Evolutionary conservation across 2,888 invertebrate genomes (phyloP), one percentile per base, ranked within the genome.

Genomic region (Incurvaria masculella): DNA sequence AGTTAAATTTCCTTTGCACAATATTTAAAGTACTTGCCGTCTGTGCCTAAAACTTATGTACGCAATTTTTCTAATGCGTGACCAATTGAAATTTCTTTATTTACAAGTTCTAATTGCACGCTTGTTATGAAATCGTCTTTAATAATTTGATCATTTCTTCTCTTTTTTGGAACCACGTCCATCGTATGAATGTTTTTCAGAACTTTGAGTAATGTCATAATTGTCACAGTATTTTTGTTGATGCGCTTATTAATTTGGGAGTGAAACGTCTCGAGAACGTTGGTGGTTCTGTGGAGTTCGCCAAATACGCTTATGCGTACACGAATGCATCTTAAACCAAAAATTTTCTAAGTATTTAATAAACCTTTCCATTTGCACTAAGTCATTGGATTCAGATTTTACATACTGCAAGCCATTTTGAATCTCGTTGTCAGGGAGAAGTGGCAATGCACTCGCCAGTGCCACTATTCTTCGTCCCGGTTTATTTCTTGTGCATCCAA

Each of bases 381-480:
- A 47, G 46, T 40, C 41, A 39, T 48, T 43, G 41, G 39, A 48
- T 46, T 50, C 46, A 45, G 48, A 45, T 48, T 50, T 50, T 46
- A 50, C 46, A 50, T 50, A 48, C 39, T 50, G n/a, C 38, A 43
- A 50, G 48, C 43, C 48, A 47, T 50, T 42, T 48, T 46, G 43
- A 50, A 50, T 50, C 27, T 50, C 46, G 46, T 46, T 43, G 50
- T 44, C 46, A 50, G 48, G 33, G 45, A n/a, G n/a, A n/a, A n/a
- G n/a, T n/a, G n/a, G n/a, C n/a, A n/a, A n/a, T n/a, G 46, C 45
- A 49, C 46, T 26, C 42, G 48, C 40, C 44, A 51, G 42, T 46
- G 47, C 50, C 42, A 48, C 48, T 48, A 48, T 50, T 52, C 48
- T 46, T 47, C 50, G 44, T 47, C 45, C 48, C 42, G 50, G 48